Percentiles rank a stretch among this genome's conserved stretches.
phyloP scores from a whole-genome alignment of 2,113 vertebrate genomes.

The Pyxicephalus adspersus region DNA sequence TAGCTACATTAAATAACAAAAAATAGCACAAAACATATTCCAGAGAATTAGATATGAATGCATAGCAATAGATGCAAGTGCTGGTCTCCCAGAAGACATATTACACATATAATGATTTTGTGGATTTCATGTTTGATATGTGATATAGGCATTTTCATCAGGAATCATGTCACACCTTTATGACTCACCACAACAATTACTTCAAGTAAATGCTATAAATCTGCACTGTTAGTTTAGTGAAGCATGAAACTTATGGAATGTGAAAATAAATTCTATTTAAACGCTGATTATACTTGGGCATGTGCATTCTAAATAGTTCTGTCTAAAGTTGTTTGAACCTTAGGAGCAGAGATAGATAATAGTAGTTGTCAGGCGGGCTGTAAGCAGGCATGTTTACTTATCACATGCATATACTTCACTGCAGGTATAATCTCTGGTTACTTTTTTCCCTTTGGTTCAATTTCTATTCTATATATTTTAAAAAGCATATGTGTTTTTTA shows the following conservation, averaged over 20 bases:
- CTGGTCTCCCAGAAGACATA: background rate
- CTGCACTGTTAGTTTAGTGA: constrained; percentile 1
- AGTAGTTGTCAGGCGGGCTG: constrained; percentile 6
- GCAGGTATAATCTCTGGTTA: too few species aligned
- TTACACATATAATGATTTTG: background rate
- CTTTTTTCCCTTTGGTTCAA: too few species aligned
- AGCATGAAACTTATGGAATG: constrained; percentile 26
- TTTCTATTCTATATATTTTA: too few species aligned
- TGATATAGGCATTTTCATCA: background rate
- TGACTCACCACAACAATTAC: constrained; percentile 12
- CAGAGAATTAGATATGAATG: background rate
- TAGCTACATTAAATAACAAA: too few species aligned
- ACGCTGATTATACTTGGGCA: constrained; percentile 4
- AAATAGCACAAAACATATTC: background rate
- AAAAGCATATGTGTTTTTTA: too few species aligned
- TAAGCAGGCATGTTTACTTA: too few species aligned
- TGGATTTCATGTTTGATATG: constrained; percentile 4
- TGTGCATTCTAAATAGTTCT: background rate
- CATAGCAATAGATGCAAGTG: background rate
- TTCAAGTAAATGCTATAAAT: background rate
- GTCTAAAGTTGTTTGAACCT: constrained; percentile 10
- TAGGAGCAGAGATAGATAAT: constrained; percentile 2
- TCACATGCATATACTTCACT: too few species aligned
- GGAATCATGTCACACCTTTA: constrained; percentile 1
- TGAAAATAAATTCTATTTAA: constrained; percentile 7